A percentile compares a stretch with the other conserved stretches of the same genome.
phyloP scores from a whole-genome alignment of 2,113 vertebrate genomes.

The Sorex araneus region DNA sequence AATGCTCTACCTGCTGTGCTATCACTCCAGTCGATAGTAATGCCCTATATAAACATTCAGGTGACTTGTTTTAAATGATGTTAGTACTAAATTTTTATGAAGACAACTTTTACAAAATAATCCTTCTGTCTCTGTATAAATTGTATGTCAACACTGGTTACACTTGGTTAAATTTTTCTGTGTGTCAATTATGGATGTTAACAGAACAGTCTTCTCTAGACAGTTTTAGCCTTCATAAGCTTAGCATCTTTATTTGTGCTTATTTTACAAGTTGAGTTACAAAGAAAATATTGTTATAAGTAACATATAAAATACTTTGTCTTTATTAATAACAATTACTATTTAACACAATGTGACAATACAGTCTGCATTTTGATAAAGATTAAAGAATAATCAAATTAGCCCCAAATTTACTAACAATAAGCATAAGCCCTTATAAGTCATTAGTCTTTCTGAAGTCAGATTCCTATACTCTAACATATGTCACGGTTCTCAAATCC shows the following conservation, averaged over 20 bases:
- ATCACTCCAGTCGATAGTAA: too few species aligned
- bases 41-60: not conserved
- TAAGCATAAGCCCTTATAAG: not conserved
- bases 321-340: conserved; percentile 7
- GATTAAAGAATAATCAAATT: not conserved
- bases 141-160: conserved; percentile 49
- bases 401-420: not conserved
- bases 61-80: conserved; percentile 30
- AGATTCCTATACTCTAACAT: not conserved
- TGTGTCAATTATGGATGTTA: conserved; percentile 36
- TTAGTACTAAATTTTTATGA: conserved; percentile 38
- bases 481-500: not conserved
- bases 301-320: not conserved
- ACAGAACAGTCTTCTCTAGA: conserved; percentile 2
- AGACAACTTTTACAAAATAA: conserved; percentile 56
- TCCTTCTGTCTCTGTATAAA: conserved; percentile 61
- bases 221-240: conserved; percentile 40
- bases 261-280: not conserved
- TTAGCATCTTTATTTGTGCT: conserved; percentile 23
- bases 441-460: not conserved
- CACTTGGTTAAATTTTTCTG: conserved; percentile 55
- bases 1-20: too few species aligned
- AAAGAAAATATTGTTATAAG: not conserved
- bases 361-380: not conserved
- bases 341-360: not conserved